Base-by-base conservation (phyloP, 2,113 vertebrate genomes). In the Labrus mixtus region DNA sequence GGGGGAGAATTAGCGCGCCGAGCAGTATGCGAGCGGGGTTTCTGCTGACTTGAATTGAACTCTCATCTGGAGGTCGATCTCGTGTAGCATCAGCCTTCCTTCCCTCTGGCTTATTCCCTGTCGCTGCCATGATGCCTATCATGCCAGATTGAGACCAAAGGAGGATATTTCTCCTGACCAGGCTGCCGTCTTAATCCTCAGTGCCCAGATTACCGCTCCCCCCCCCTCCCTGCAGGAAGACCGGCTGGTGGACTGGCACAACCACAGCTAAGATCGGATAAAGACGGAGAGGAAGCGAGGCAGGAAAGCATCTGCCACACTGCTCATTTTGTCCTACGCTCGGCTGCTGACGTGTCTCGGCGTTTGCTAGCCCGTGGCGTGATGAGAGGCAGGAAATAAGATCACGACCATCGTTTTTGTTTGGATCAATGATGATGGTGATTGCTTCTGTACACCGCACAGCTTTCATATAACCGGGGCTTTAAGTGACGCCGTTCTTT, bases 181-280 rank as follows among this genome's bases (percentile, higher is more conserved):
- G 83, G 73, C 90, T 86, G 79, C 50, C 9, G 25, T 83, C 76
- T 67, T 92, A 93, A 93, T 90, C 88, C 85, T 80, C 73, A 64
- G 29, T 69, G 58, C 75, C 78, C 85, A 87, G 90, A 91, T 91
- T 92, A 92, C 54, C 9, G 46, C 54, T 37, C 59, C 68, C 57
- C 33, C 33, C 71, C 71, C 62, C 37, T 72, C 80, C 67, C 76
- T 74, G 73, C 70, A 54, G 72, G 25, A 79, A 23, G 76, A 84
- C 55, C 75, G 50, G 68, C 78, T 84, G 78, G 74, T 76, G 66
- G 45, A 23, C 72, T 37, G 84, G 73, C 75, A 67, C 71, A 23
- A 50, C n/a, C 23, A 6, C 59, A 6, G 55, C 71, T 6, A 50
- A 78, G 73, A 65, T 46, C 0, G 62, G 80, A 88, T 78, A 75